phyloP scores from a whole-genome alignment of 1,140 invertebrate genomes.

The Dufourea novaeangliae region DNA sequence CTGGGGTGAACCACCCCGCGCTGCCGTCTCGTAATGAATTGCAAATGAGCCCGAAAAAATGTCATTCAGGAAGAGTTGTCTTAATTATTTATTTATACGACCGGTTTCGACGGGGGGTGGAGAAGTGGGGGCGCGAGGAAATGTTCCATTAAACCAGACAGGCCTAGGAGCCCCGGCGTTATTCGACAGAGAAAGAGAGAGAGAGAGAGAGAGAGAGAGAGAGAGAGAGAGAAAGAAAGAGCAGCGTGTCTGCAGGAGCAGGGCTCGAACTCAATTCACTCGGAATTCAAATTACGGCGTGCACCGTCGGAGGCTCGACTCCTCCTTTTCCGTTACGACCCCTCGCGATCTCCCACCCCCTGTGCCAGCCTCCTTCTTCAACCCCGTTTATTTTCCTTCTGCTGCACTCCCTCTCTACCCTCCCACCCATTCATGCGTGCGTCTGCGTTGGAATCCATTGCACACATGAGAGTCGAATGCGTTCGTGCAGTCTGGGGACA shows the following conservation, averaged over 20 bases:
- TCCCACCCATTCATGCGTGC: conserved; percentile 48
- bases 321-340: conserved; percentile 46
- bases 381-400: conserved; percentile 40
- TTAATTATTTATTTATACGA: conserved; percentile 55
- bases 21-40: conserved; percentile 6
- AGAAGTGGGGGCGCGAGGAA: background rate
- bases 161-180: conserved; percentile 46
- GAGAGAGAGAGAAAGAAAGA: no score
- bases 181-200: conserved; percentile 68
- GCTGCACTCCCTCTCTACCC: no score
- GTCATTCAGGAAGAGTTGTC: conserved; percentile 18
- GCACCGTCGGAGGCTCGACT: conserved; percentile 36
- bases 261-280: conserved; percentile 70
- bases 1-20: background rate
- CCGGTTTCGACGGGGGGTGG: no score
- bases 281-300: conserved; percentile 72
- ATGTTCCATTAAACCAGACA: conserved; percentile 52
- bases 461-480: conserved; percentile 34
- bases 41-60: conserved; percentile 26
- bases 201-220: no score
- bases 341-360: conserved; percentile 7
- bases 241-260: conserved; percentile 59
- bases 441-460: conserved; percentile 51
- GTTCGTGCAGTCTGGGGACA: conserved; percentile 28
- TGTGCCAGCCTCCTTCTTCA: background rate